phyloP scores from a whole-genome alignment of 2,888 invertebrate species.

The Cerastis leucographa region DNA sequence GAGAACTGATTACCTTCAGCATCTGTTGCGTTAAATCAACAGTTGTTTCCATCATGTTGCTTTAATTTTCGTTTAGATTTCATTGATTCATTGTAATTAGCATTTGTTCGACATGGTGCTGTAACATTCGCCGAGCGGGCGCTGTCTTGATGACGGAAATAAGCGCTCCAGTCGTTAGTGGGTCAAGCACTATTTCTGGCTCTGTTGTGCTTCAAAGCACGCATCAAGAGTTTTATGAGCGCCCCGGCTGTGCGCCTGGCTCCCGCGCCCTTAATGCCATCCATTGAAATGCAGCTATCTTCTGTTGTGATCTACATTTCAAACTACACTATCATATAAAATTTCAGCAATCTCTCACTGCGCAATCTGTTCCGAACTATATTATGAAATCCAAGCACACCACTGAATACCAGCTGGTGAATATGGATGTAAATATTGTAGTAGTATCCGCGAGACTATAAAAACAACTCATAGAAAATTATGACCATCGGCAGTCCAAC shows the following conservation, averaged over 20 bases:
- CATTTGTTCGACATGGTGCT: slow-evolving; percentile 73
- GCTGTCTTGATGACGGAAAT: slow-evolving; percentile 88
- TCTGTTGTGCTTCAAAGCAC: slow-evolving; percentile 85
- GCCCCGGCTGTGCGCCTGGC: slow-evolving; percentile 73
- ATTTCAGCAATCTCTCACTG: slow-evolving; percentile 23
- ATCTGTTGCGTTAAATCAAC: slow-evolving; percentile 42
- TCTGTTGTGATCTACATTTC: slow-evolving; percentile 33
- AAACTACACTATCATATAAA: slow-evolving; percentile 23
- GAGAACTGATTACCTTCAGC: slow-evolving; percentile 30
- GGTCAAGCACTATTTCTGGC: slow-evolving; percentile 89
- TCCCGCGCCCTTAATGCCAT: slow-evolving; percentile 76
- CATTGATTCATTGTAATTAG: slow-evolving; percentile 77
- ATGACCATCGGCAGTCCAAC: slow-evolving; percentile 31
- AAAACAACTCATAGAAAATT: slow-evolving; percentile 29
- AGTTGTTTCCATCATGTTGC: slow-evolving; percentile 17
- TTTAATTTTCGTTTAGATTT: slow-evolving; percentile 60
- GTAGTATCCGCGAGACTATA: slow-evolving; percentile 40
- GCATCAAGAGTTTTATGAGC: slow-evolving; percentile 83
- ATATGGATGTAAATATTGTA: slow-evolving; percentile 51
- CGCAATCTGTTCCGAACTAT: not conserved
- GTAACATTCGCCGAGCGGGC: slow-evolving; percentile 74
- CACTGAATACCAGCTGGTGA: slow-evolving; percentile 14
- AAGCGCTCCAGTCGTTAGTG: slow-evolving; percentile 89
- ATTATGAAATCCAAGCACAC: slow-evolving; percentile 9
- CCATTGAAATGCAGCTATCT: slow-evolving; percentile 72